These are phyloP conservation scores for Agrilus biguttatus DNA, from an alignment of 2,888 invertebrate genomes.

Conservation along the genomic window DNA sequence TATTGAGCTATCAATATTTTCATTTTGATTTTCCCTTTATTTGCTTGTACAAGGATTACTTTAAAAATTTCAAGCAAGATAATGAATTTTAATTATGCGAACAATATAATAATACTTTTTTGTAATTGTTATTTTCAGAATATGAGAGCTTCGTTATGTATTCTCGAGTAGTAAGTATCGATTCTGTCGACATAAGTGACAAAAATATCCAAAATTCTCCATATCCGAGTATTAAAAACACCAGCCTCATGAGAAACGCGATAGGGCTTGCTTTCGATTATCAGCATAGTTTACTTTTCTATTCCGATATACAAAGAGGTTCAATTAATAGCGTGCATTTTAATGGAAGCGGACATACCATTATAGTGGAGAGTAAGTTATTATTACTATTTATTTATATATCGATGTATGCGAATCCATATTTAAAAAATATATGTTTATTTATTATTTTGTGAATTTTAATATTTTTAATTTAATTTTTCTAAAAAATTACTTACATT, in stretches of 20 bases:
- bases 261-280: conserved; percentile 76
- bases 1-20: too few species aligned
- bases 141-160: conserved; percentile 73
- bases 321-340: conserved; percentile 71
- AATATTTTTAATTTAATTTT: too few species aligned
- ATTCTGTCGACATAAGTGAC: conserved; percentile 63
- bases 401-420: too few species aligned
- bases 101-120: background rate
- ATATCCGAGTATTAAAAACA: conserved; percentile 54
- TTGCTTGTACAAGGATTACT: too few species aligned
- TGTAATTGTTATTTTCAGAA: conserved; percentile 33
- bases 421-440: too few species aligned
- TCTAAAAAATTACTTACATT: too few species aligned
- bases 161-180: conserved; percentile 67
- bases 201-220: conserved; percentile 64
- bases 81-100: too few species aligned
- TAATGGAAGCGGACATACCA: conserved; percentile 58
- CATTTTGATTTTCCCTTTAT: too few species aligned
- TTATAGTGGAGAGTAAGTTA: conserved; percentile 51
- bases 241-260: conserved; percentile 66
- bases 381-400: background rate
- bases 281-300: conserved; percentile 53
- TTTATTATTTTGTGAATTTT: too few species aligned
- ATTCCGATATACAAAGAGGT: conserved; percentile 79
- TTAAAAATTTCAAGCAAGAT: too few species aligned